Evolutionary conservation across 2,113 vertebrate genomes (phyloP).

Genomic region (Podilymbus podiceps): DNA sequence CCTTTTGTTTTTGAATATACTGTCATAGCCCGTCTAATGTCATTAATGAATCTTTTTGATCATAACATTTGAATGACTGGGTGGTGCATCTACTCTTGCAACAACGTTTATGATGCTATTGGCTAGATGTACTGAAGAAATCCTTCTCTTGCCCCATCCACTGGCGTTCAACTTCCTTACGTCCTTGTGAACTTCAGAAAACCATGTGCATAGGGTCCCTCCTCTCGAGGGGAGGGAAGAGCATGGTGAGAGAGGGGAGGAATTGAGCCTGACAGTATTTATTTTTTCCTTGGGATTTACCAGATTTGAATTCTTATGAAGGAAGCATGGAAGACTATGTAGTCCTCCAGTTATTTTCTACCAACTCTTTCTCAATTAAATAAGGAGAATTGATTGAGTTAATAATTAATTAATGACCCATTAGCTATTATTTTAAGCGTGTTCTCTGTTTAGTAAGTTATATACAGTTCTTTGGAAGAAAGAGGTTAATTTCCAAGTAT

Average conservation of each 20-base stretch:
- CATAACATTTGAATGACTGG: neutral
- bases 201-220: neutral
- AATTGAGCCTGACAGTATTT: neutral
- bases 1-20: neutral
- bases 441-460: neutral
- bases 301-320: neutral
- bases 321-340: neutral
- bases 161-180: neutral
- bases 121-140: neutral
- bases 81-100: neutral
- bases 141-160: neutral
- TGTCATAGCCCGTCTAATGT: neutral
- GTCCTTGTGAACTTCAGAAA: neutral
- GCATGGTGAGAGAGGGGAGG: neutral
- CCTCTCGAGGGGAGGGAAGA: neutral
- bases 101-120: neutral
- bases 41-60: neutral
- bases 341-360: neutral
- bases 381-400: neutral
- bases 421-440: neutral
- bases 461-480: neutral
- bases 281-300: neutral
- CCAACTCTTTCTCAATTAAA: neutral
- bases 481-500: neutral
- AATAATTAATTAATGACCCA: neutral